Percentiles rank a stretch among this genome's conserved stretches.
Evolutionary conservation across 1,140 invertebrate genomes (phyloP).

Genomic region (Hesperophylax magnus): DNA sequence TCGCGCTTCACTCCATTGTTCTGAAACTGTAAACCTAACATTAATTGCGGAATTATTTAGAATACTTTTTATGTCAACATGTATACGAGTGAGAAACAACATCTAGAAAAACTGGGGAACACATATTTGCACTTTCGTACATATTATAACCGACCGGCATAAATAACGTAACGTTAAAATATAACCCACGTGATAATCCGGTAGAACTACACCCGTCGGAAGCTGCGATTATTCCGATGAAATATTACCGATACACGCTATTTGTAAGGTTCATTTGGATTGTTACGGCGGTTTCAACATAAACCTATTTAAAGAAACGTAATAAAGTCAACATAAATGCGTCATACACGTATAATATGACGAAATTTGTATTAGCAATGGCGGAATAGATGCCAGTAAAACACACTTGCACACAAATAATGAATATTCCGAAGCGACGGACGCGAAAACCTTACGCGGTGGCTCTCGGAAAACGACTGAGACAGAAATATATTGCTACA

Average conservation of each 20-base stretch:
- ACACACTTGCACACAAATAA: slow-evolving; percentile 47
- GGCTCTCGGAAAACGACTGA: slow-evolving; percentile 44
- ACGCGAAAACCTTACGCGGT: slow-evolving; percentile 39
- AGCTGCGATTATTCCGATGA: slow-evolving; percentile 39
- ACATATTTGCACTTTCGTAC: background rate
- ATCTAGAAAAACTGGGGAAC: background rate
- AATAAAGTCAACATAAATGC: background rate
- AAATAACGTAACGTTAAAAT: slow-evolving; percentile 40
- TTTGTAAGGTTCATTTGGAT: slow-evolving; percentile 23
- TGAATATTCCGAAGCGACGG: slow-evolving; percentile 33
- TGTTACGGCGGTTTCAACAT: slow-evolving; percentile 16
- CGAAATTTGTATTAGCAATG: slow-evolving; percentile 42
- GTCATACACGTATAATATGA: slow-evolving; percentile 8
- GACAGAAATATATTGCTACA: slow-evolving; percentile 46
- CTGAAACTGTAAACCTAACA: slow-evolving; percentile 43
- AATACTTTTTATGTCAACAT: slow-evolving; percentile 19
- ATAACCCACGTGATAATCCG: slow-evolving; percentile 47
- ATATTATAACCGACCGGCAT: slow-evolving; percentile 28
- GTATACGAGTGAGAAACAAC: background rate
- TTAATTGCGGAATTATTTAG: slow-evolving; percentile 30
- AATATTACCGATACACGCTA: slow-evolving; percentile 33
- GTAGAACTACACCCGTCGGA: slow-evolving; percentile 47
- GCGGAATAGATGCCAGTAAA: slow-evolving; percentile 50
- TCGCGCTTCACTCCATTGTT: slow-evolving; percentile 39
- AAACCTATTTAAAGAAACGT: background rate